Evolutionary conservation across 2,888 invertebrate species (phyloP).

Genomic region (Agapetus fuscipes): DNA sequence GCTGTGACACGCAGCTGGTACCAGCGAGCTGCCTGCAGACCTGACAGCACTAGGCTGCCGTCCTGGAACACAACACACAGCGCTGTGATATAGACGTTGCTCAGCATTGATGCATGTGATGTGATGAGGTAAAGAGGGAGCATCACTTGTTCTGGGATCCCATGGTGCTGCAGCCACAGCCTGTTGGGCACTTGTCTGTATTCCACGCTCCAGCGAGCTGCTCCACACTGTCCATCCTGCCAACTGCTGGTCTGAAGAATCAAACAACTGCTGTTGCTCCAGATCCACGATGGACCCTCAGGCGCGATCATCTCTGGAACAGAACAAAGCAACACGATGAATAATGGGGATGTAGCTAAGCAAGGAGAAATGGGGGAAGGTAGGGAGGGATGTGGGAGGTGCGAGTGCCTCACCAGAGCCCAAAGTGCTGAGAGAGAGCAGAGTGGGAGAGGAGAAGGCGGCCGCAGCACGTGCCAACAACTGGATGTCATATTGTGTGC

Average conservation of each 20-base stretch:
- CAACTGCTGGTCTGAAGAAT: conserved; percentile 70
- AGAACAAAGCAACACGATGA: conserved; percentile 4
- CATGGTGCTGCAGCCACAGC: conserved; percentile 36
- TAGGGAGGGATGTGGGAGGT: too few species aligned
- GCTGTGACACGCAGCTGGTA: conserved; percentile 52
- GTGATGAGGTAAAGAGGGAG: too few species aligned
- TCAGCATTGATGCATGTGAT: too few species aligned
- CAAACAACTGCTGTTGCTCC: conserved; percentile 70
- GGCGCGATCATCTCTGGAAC: conserved; percentile 54
- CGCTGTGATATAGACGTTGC: too few species aligned
- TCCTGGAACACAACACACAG: conserved; percentile 7
- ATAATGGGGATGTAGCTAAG: not conserved
- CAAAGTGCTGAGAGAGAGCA: conserved; percentile 51
- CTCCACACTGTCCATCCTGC: conserved; percentile 76
- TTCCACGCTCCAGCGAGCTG: conserved; percentile 68
- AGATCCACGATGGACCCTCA: conserved; percentile 61
- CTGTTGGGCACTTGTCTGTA: conserved; percentile 45
- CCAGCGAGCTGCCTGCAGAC: conserved; percentile 50
- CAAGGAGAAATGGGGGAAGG: too few species aligned
- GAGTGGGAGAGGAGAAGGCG: conserved; percentile 64
- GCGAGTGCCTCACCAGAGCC: conserved; percentile 42
- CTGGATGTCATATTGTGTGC: conserved; percentile 71
- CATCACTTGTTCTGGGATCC: too few species aligned
- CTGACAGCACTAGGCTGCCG: conserved; percentile 32
- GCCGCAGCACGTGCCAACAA: conserved; percentile 75